These are phyloP conservation scores for Criorhina ranunculi DNA, from an alignment of 2,888 invertebrate genomes.

Conservation along the genomic window DNA sequence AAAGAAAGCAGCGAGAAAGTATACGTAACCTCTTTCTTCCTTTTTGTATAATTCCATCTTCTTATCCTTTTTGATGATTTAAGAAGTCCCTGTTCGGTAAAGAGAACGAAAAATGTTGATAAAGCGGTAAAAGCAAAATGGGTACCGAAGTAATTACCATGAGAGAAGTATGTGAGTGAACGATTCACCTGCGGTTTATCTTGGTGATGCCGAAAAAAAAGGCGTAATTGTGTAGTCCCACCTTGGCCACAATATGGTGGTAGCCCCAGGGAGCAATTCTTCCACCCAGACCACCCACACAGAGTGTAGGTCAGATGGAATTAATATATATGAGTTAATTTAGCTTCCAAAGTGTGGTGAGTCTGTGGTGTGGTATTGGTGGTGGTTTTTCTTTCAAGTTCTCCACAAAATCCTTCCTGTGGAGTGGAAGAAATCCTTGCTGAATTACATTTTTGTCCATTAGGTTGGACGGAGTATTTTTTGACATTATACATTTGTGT, in stretches of 20 bases:
- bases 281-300: background rate
- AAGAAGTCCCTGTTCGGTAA: conserved; percentile 18
- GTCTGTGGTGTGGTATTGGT: background rate
- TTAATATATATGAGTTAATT: conserved; percentile 23
- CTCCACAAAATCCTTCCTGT: background rate
- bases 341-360: conserved; percentile 3
- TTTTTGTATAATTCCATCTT: background rate
- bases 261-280: background rate
- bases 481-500: background rate
- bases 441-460: background rate
- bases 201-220: background rate
- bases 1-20: background rate
- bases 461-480: background rate
- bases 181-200: conserved; percentile 27
- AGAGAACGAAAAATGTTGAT: conserved; percentile 6
- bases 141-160: conserved; percentile 19
- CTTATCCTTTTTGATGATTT: conserved; percentile 36
- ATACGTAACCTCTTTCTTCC: background rate
- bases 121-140: conserved; percentile 3
- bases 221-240: conserved; percentile 1
- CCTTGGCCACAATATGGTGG: conserved; percentile 1
- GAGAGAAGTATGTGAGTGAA: conserved; percentile 18
- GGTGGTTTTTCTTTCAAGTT: conserved; percentile 18
- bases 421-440: conserved; percentile 2
- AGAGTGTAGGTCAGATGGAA: background rate